Evolutionary conservation across 2,888 invertebrate genomes (phyloP).

Genomic region (Onchidella celtica): DNA sequence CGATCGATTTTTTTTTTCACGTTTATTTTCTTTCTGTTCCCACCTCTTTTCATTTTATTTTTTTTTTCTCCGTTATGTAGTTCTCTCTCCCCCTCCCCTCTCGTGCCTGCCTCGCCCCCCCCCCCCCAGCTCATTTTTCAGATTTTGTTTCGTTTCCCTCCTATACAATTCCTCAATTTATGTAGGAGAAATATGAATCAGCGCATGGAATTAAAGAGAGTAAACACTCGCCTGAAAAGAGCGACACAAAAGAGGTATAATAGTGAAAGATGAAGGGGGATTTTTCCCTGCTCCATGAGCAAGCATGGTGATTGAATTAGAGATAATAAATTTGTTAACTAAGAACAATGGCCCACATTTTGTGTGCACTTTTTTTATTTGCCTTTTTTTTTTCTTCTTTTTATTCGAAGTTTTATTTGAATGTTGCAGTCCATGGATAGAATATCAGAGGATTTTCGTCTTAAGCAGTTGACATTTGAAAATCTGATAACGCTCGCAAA

Average conservation of each 20-base stretch:
- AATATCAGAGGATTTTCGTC: conserved; percentile 7
- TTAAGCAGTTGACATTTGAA: conserved; percentile 26
- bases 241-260: too few relatives aligned
- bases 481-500: neutral
- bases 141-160: conserved; percentile 49
- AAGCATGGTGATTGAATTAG: conserved; percentile 11
- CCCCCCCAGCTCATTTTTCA: conserved; percentile 4
- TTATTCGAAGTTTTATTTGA: conserved; percentile 11
- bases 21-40: neutral
- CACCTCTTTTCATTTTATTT: too few relatives aligned
- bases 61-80: too few relatives aligned
- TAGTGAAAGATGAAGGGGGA: neutral
- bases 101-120: too few relatives aligned
- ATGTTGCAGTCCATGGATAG: conserved; percentile 16
- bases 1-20: conserved; percentile 30
- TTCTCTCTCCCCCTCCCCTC: too few relatives aligned
- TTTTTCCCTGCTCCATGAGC: neutral
- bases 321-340: conserved; percentile 3
- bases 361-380: neutral
- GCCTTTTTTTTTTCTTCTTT: neutral
- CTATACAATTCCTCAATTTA: conserved; percentile 41
- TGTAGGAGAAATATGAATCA: conserved; percentile 34
- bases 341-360: conserved; percentile 28
- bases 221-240: neutral
- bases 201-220: neutral